Base-by-base conservation (phyloP, 1,140 invertebrate species). In the Chelonus insularis region DNA sequence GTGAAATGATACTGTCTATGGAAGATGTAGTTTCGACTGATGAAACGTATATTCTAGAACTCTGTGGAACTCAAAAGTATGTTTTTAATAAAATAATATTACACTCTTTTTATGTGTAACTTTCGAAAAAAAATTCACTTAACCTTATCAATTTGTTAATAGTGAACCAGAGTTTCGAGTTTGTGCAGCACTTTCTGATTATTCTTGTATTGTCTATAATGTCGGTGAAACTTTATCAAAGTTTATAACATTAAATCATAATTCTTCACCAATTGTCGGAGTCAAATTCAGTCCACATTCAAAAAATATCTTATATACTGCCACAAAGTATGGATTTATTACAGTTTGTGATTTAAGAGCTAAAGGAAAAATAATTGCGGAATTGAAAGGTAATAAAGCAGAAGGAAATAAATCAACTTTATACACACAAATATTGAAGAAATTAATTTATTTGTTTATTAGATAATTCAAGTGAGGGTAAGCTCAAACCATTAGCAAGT, bases 281-380 rank as follows among this genome's bases (percentile, higher is more conserved):
- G 72, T 88, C 1, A 85, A 84, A 66, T 90, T 88, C 70, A 84
- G 84, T 70, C 82, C 83, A 34, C 77, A 72, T 29, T 85, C 88
- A 52, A 82, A 81, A 16, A 81, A 87, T 72, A 74, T 89, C 41
- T 66, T 91, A 21, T 90, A 87, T 67, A 83, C 83, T 3, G 82
- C 82, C 1, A 86, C 81, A 5, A 74, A 77, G 21, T 83, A 89
- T 76, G 87, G 88, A 20, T 71, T 75, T 16, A 80, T 90, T 8
- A 87, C 84, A 65, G 69, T 87, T 39, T 89, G 85, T 84, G 89
- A 91, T 76, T 77, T 86, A n/a, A 73, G 89, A 73, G 75, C 79
- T 0, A 82, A 81, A 60, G 83, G 81, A 20, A 81, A 81, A 71
- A 75, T 79, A 72, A 73, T 83, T 54, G 78, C 82, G 64, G 80